A percentile compares a stretch with the other conserved stretches of the same genome.
phyloP scores from a whole-genome alignment of 2,888 invertebrate species.

The Imbricaverruca yamaguchii region DNA sequence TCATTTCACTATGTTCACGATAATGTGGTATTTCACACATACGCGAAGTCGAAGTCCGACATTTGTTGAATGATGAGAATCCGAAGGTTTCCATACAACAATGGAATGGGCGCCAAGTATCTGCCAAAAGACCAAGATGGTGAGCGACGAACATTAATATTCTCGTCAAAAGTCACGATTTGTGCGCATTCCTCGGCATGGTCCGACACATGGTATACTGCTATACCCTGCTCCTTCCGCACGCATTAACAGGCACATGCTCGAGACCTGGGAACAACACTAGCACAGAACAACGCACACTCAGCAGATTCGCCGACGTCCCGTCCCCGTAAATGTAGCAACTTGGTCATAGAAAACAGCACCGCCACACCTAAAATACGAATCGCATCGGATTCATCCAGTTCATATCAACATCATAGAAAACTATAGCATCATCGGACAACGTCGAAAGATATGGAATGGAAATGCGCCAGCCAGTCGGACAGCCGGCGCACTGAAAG shows the following conservation, averaged over 20 bases:
- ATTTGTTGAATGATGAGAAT: no score
- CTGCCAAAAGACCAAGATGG: no score
- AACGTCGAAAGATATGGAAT: slow-evolving; percentile 4
- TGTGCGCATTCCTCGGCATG: neutral
- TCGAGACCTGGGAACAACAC: neutral
- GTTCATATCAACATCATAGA: neutral
- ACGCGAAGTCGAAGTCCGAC: no score
- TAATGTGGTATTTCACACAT: no score
- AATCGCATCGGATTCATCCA: neutral
- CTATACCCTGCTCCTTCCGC: neutral
- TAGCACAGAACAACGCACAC: neutral
- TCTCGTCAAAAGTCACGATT: neutral
- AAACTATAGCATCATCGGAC: neutral
- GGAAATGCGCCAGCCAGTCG: neutral
- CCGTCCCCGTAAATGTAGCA: neutral
- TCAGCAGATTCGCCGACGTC: neutral
- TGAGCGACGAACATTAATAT: neutral
- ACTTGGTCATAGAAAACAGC: neutral
- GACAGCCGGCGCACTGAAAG: neutral
- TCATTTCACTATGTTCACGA: no score
- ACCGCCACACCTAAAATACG: neutral
- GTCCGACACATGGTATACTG: no score
- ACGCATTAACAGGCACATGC: neutral
- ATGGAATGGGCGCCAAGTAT: no score
- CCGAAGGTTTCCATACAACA: no score